These are phyloP conservation scores for Axea sp. DNA, from an alignment of 2,888 invertebrate genomes.

Conservation along the genomic window DNA sequence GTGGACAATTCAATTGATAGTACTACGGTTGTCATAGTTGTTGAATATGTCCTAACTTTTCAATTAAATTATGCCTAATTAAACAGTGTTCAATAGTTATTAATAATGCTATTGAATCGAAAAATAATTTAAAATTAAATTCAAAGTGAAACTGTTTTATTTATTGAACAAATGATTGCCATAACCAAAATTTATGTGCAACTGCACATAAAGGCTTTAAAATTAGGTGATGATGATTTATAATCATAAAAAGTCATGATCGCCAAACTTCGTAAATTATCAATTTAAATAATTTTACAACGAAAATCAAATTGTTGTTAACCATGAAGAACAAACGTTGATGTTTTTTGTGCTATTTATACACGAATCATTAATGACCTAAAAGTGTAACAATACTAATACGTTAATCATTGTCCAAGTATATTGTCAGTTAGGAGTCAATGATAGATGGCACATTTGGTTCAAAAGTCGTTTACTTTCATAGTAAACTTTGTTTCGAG, in stretches of 20 bases:
- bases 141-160: too few relatives aligned
- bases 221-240: conserved; percentile 12
- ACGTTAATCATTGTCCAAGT: neutral
- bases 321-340: conserved; percentile 8
- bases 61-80: too few relatives aligned
- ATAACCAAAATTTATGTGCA: too few relatives aligned
- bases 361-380: conserved; percentile 18
- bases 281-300: conserved; percentile 1
- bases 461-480: conserved; percentile 34
- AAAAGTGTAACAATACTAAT: conserved; percentile 1
- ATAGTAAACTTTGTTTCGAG: conserved; percentile 38
- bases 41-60: too few relatives aligned
- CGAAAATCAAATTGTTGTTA: neutral
- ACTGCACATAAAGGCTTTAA: too few relatives aligned
- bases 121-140: too few relatives aligned
- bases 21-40: too few relatives aligned
- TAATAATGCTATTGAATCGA: too few relatives aligned
- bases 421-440: conserved; percentile 1
- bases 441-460: neutral
- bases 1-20: too few relatives aligned
- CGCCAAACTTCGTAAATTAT: neutral
- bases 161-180: too few relatives aligned
- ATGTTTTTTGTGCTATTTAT: neutral
- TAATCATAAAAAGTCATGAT: conserved; percentile 25
- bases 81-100: too few relatives aligned